phyloP scores from a whole-genome alignment of 2,888 invertebrate genomes.

The Lycaena phlaeas region DNA sequence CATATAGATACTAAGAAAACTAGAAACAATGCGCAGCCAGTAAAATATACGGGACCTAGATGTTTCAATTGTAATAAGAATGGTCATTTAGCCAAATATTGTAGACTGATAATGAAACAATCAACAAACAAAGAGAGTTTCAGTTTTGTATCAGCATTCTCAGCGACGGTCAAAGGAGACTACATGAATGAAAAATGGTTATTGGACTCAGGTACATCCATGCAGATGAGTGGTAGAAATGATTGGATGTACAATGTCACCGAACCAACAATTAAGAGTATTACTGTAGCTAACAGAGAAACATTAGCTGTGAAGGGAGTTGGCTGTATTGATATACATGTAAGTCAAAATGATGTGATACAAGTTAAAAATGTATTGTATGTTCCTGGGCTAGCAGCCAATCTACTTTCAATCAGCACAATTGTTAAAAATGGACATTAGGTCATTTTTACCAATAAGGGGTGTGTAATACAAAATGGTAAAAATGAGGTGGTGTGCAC shows the following conservation, averaged over 20 bases:
- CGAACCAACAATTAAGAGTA: neutral
- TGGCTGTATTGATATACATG: conserved; percentile 12
- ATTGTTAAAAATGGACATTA: no score
- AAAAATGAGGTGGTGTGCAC: no score
- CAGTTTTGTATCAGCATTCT: conserved; percentile 5
- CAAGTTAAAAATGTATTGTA: conserved; percentile 23
- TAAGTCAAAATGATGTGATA: conserved; percentile 13
- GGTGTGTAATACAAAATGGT: no score
- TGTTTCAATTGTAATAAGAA: no score
- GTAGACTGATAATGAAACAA: neutral
- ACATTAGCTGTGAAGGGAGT: conserved; percentile 17
- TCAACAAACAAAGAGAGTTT: neutral
- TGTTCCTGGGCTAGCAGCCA: conserved; percentile 22
- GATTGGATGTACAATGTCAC: conserved; percentile 7
- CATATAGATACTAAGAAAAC: no score
- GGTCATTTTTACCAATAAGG: no score
- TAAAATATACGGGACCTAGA: no score
- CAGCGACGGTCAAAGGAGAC: neutral
- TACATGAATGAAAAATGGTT: neutral
- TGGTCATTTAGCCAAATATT: neutral
- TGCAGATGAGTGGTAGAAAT: neutral
- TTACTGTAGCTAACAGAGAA: conserved; percentile 20
- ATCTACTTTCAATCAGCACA: no score
- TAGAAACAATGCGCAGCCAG: no score
- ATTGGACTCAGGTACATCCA: neutral